Base-by-base conservation (phyloP, 92 coral and sea anemone species). In the Palythoa caribaeorum region DNA sequence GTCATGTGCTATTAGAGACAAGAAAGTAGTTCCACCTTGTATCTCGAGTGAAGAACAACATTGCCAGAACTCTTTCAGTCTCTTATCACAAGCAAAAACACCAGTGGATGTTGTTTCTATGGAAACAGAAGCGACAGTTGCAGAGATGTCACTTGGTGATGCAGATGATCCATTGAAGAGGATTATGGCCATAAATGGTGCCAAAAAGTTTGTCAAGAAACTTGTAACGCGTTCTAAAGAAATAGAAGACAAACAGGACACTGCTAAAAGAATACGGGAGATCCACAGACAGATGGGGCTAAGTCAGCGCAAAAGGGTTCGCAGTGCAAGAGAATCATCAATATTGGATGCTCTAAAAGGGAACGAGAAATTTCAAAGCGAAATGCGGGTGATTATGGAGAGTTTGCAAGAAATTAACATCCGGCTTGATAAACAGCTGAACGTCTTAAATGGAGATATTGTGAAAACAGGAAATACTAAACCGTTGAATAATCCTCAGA, bases 251-350 rank as follows among this genome's bases (percentile, higher is more conserved):
- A 15, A 28, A 63, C 73, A 48, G 44, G 37, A 65, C 16, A 81
- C 86, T 21, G 86, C 86, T 9, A 81, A 51, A 8, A 81, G 44
- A 68, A 81, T 81, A 63, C 86, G 86, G 66, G 86, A 81, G 40
- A 81, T 81, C 1, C 86, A 81, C 62, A 68, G 38, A 21, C 86
- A 81, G 28, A 81, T 81, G 86, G 86, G 86, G 5, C 48, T 81
- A 65, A 81, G 38, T 71, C 75, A 81, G 38, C 86, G 86, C 75
- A 81, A 48, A 66, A 81, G 66, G 38, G 44, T 66, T n/a, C 76
- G 86, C 39, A 81, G 38, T 39, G 19, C 37, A 50, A 65, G 74
- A 19, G 39, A 69, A 10, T 39, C 47, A 13, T 44, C 86, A 9
- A 16, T 69, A 8, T 13, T 81, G 48, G 66, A 53, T 52, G 76